Percentiles rank a stretch among this genome's conserved stretches.
Conservation (phyloP, 2,797 vertebrate species). For the Micromesistius poutassou region DNA sequence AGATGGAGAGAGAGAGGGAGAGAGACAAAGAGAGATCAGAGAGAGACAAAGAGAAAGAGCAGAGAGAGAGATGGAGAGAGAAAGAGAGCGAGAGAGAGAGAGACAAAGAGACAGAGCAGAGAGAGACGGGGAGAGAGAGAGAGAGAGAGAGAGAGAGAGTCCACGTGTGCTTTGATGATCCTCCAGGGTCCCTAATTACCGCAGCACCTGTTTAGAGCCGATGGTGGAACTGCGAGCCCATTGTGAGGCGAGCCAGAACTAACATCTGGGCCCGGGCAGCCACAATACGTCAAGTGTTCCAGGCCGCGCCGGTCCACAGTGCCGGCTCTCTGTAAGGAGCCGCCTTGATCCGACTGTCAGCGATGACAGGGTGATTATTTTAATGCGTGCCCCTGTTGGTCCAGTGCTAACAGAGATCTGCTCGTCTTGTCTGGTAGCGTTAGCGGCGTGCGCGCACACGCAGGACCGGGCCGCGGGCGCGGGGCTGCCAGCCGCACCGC, state of each 20-base stretch:
- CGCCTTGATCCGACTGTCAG: slow-evolving; percentile 53
- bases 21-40: not conserved
- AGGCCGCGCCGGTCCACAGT: slow-evolving; percentile 45
- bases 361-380: slow-evolving; percentile 57
- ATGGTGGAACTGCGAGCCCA: slow-evolving; percentile 50
- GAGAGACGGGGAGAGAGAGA: not conserved
- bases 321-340: slow-evolving; percentile 40
- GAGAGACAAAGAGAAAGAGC: not conserved
- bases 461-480: slow-evolving; percentile 21
- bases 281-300: slow-evolving; percentile 65
- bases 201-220: slow-evolving; percentile 62
- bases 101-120: not conserved
- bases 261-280: slow-evolving; percentile 56
- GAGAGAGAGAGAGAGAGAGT: slow-evolving; percentile 25
- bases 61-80: not conserved
- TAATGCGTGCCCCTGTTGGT: slow-evolving; percentile 40
- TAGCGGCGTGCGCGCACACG: slow-evolving; percentile 11
- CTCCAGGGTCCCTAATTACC: slow-evolving; percentile 62
- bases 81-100: not conserved
- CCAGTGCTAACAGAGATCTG: slow-evolving; percentile 43
- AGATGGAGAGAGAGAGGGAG: slow-evolving; percentile 30
- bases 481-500: slow-evolving; percentile 19
- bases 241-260: slow-evolving; percentile 47
- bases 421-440: slow-evolving; percentile 35
- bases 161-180: slow-evolving; percentile 55